A percentile compares a stretch with the other conserved stretches of the same genome.
These are phyloP conservation scores for Elanus axillaris DNA, from an alignment of 2,113 vertebrate species.

Conservation along the genomic window DNA sequence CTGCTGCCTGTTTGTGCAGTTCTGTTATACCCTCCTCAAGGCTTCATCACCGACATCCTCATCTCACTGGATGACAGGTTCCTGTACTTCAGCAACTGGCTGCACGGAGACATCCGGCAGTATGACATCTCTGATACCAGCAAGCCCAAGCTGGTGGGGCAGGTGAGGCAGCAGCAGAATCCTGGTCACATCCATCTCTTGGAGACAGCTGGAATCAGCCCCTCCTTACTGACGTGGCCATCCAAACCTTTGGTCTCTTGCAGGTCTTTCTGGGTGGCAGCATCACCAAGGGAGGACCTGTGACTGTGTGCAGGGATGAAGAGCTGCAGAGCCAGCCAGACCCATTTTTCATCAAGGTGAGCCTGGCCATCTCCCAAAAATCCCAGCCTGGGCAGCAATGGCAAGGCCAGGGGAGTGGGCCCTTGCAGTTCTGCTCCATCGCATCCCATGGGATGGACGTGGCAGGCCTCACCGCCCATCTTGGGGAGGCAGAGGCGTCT, in stretches of 20 bases:
- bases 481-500: background rate
- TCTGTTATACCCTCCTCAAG: conserved; percentile 37
- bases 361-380: background rate
- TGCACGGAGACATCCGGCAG: conserved; percentile 89
- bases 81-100: conserved; percentile 92
- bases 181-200: fast-evolving
- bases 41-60: conserved; percentile 90
- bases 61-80: conserved; percentile 89
- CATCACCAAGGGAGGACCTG: conserved; percentile 76
- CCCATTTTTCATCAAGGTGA: conserved; percentile 83
- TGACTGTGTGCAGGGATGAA: conserved; percentile 79
- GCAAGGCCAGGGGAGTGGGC: background rate
- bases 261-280: conserved; percentile 91
- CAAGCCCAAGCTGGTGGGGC: conserved; percentile 79
- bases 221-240: fast-evolving
- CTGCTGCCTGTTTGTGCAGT: background rate
- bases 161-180: conserved; percentile 67
- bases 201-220: background rate
- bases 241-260: background rate
- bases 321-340: conserved; percentile 80
- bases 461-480: fast-evolving
- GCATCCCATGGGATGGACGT: fast-evolving
- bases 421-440: background rate
- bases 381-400: fast-evolving
- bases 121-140: conserved; percentile 85